Conservation (phyloP, 2,797 vertebrate genomes). For the Loriculus beryllinus region DNA sequence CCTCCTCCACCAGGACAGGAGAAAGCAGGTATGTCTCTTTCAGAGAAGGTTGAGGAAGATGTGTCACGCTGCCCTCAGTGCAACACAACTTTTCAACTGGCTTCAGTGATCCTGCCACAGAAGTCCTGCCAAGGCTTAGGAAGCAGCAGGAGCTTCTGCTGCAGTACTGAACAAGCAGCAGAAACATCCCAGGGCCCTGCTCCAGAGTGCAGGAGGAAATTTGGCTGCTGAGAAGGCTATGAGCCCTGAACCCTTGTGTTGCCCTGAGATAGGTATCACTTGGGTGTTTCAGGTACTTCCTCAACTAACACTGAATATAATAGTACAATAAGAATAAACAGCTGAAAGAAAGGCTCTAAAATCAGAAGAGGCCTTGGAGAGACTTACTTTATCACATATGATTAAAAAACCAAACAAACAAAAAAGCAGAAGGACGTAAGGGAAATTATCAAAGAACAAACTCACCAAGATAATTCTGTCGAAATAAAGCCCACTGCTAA, state of each 20-base stretch:
- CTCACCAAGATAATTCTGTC: background rate
- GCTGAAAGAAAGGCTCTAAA: background rate
- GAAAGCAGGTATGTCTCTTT: background rate
- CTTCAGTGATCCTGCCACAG: background rate
- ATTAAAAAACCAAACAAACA: background rate
- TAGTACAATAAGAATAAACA: rapidly evolving
- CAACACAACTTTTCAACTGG: background rate
- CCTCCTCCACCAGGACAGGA: background rate
- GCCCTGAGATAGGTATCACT: background rate
- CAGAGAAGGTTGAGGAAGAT: background rate
- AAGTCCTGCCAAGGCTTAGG: rapidly evolving
- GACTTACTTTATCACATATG: background rate
- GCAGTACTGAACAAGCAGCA: rapidly evolving
- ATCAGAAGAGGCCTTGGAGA: background rate
- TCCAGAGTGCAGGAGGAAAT: background rate
- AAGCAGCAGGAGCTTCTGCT: background rate
- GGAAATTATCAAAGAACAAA: background rate
- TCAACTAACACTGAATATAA: background rate
- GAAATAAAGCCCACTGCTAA: background rate
- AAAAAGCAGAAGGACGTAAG: background rate
- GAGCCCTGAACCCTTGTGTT: background rate
- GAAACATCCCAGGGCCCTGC: rapidly evolving
- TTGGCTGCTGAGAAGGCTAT: rapidly evolving
- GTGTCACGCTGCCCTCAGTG: rapidly evolving
- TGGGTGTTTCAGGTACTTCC: background rate